Evolutionary conservation across 2,888 invertebrate genomes (phyloP).

Genomic region (Aleiodes leptofemur): DNA sequence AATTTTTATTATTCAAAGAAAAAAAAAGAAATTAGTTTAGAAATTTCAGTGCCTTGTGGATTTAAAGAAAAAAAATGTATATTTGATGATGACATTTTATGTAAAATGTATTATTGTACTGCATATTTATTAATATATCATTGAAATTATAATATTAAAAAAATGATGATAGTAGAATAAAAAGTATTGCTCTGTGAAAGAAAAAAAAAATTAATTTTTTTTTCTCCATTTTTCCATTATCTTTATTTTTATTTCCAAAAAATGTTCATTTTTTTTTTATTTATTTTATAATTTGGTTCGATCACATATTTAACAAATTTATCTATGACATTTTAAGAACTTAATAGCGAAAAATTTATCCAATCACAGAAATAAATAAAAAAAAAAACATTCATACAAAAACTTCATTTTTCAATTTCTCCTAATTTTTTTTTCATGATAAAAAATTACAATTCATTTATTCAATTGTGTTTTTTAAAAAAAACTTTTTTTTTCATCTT

Average conservation of each 20-base stretch:
- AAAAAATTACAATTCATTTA: constrained; percentile 52
- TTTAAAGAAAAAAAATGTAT: constrained; percentile 57
- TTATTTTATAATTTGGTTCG: constrained; percentile 21
- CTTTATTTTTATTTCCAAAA: not conserved
- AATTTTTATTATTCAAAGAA: constrained; percentile 37
- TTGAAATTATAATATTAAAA: constrained; percentile 44
- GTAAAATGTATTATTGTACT: constrained; percentile 58
- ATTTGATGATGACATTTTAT: constrained; percentile 59
- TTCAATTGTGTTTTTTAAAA: constrained; percentile 5
- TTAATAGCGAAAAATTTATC: constrained; percentile 44
- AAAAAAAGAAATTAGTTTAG: constrained; percentile 46
- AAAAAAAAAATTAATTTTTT: not conserved
- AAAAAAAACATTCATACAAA: constrained; percentile 52
- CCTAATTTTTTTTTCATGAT: not conserved
- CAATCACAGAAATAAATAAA: constrained; percentile 57
- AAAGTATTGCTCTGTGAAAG: constrained; percentile 50
- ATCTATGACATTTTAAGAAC: constrained; percentile 45
- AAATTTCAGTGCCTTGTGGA: constrained; percentile 57
- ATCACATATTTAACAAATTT: constrained; percentile 52
- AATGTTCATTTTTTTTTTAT: not conserved
- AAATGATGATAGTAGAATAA: constrained; percentile 44
- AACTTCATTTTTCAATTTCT: constrained; percentile 11
- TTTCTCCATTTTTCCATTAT: not conserved
- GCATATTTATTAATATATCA: constrained; percentile 63
- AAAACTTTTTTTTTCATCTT: constrained; percentile 30